phyloP scores from a whole-genome alignment of 1,140 invertebrate species.

The Spodoptera frugiperda region DNA sequence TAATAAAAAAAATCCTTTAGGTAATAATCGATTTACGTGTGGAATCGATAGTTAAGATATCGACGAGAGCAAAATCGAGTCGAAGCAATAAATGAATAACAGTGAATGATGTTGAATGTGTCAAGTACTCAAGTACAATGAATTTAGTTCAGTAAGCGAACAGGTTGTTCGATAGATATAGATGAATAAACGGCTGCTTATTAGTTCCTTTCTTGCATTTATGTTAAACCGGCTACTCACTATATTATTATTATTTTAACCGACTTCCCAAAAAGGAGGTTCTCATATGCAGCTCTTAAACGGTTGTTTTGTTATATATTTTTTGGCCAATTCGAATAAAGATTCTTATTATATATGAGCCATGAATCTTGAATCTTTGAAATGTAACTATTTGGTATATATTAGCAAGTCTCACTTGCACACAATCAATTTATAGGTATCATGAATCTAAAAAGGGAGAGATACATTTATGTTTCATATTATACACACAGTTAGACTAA shows the following conservation, averaged over 20 bases:
- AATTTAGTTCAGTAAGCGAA: conserved; percentile 56
- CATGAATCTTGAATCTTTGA: no score
- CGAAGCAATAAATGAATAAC: conserved; percentile 17
- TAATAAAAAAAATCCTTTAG: neutral
- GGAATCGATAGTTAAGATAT: conserved; percentile 6
- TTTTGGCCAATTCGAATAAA: no score
- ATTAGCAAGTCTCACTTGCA: no score
- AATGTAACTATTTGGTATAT: no score
- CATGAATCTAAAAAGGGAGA: no score
- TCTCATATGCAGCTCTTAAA: no score
- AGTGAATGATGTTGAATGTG: conserved; percentile 39
- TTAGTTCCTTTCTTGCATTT: conserved; percentile 74
- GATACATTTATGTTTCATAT: no score
- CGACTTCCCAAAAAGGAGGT: no score
- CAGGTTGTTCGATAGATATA: conserved; percentile 59
- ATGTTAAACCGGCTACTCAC: conserved; percentile 46
- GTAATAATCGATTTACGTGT: conserved; percentile 8
- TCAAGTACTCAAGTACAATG: conserved; percentile 70
- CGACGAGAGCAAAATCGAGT: conserved; percentile 7
- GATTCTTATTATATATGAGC: no score
- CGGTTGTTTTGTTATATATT: no score
- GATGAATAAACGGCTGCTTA: conserved; percentile 50
- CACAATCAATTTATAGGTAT: no score
- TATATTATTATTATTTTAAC: conserved; percentile 3
- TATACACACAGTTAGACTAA: no score